phyloP scores from a whole-genome alignment of 2,888 invertebrate genomes.

The Pollenia angustigena region DNA sequence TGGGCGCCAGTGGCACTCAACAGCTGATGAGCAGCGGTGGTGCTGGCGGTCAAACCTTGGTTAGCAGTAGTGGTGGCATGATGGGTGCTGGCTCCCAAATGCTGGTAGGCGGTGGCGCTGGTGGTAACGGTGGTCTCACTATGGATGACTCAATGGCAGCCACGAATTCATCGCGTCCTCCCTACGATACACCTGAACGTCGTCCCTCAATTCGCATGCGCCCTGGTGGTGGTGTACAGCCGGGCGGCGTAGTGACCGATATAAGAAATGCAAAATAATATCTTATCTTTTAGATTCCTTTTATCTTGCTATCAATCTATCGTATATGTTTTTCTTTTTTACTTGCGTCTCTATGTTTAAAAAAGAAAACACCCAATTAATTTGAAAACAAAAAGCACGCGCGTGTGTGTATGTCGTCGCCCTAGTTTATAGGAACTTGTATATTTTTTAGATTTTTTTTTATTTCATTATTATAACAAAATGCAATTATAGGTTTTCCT shows the following conservation, averaged over 20 bases:
- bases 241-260: slow-evolving; percentile 82
- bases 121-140: slow-evolving; percentile 80
- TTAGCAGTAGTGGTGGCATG: slow-evolving; percentile 75
- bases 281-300: slow-evolving; percentile 82
- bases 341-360: slow-evolving; percentile 68
- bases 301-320: slow-evolving; percentile 58
- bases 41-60: slow-evolving; percentile 76
- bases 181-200: slow-evolving; percentile 84
- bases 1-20: slow-evolving; percentile 77
- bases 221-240: slow-evolving; percentile 81
- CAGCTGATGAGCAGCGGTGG: slow-evolving; percentile 75
- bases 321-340: slow-evolving; percentile 60
- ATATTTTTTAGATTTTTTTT: slow-evolving; percentile 72
- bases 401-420: slow-evolving; percentile 56
- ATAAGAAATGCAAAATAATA: slow-evolving; percentile 84
- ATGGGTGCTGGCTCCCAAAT: slow-evolving; percentile 77
- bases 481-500: slow-evolving; percentile 68
- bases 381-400: slow-evolving; percentile 50
- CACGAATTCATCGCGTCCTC: slow-evolving; percentile 84
- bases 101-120: slow-evolving; percentile 78
- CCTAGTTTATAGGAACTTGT: slow-evolving; percentile 71
- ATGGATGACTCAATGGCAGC: slow-evolving; percentile 84
- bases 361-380: slow-evolving; percentile 51
- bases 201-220: slow-evolving; percentile 84
- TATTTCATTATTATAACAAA: slow-evolving; percentile 69